Evolutionary conservation across 2,888 invertebrate genomes (phyloP).

Genomic region (Bhutanitis thaidina): DNA sequence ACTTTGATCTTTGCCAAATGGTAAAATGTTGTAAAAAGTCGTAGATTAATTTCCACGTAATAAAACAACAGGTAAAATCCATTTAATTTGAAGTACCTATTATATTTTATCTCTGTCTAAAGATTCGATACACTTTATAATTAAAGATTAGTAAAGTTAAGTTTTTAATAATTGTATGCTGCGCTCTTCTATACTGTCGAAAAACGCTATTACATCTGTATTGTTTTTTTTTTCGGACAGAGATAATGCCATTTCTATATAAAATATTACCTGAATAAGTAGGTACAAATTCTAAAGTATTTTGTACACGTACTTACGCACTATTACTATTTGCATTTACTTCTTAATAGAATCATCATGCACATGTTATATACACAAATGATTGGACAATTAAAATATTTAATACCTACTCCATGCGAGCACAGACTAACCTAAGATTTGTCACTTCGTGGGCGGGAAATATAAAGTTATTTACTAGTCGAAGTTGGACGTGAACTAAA

Average conservation of each 20-base stretch:
- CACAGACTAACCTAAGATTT: no score
- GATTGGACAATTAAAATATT: background rate
- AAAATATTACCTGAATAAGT: background rate
- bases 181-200: no score
- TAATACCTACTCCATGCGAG: no score
- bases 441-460: background rate
- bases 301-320: background rate
- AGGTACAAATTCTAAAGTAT: background rate
- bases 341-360: background rate
- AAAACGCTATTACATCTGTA: no score
- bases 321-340: slow-evolving; percentile 7
- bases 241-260: no score
- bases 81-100: background rate
- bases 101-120: slow-evolving; percentile 3
- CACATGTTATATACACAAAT: slow-evolving; percentile 3
- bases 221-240: no score
- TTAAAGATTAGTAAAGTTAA: background rate
- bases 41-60: no score
- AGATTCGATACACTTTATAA: background rate
- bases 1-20: no score
- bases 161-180: no score
- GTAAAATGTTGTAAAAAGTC: no score
- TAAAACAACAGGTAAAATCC: background rate
- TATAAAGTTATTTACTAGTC: background rate
- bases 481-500: background rate